These are phyloP conservation scores for Notothenia coriiceps DNA, from an alignment of 2,113 vertebrate genomes.

Conservation along the genomic window DNA sequence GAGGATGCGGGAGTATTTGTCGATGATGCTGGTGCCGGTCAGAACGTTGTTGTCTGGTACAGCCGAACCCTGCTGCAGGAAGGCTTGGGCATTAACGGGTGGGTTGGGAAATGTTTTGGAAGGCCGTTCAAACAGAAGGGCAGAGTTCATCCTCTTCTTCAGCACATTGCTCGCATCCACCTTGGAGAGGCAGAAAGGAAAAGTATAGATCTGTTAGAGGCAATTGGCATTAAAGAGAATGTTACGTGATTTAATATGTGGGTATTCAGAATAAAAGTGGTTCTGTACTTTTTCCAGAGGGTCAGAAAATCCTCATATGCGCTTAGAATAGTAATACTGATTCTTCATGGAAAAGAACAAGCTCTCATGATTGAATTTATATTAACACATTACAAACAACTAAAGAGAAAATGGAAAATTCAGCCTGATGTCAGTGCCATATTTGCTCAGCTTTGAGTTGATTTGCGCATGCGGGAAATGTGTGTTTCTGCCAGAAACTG, in stretches of 20 bases:
- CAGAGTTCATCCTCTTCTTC: slow-evolving; percentile 92
- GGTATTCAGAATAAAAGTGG: slow-evolving; percentile 40
- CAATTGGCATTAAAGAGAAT: slow-evolving; percentile 33
- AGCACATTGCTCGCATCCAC: slow-evolving; percentile 88
- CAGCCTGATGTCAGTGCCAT: not conserved
- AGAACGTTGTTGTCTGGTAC: slow-evolving; percentile 75
- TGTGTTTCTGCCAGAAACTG: slow-evolving; percentile 16
- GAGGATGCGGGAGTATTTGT: slow-evolving; percentile 96
- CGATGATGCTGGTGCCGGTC: slow-evolving; percentile 94
- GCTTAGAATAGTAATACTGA: not conserved
- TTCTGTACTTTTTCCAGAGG: slow-evolving; percentile 7
- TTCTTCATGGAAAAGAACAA: not conserved
- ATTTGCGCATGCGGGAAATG: slow-evolving; percentile 7
- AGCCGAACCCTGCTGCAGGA: slow-evolving; percentile 80
- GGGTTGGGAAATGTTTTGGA: slow-evolving; percentile 82
- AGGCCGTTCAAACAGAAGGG: slow-evolving; percentile 81
- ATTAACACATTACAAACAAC: not conserved
- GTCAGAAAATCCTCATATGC: slow-evolving; percentile 15
- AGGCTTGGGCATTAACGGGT: slow-evolving; percentile 78
- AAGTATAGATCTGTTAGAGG: not conserved
- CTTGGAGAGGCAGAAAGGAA: slow-evolving; percentile 62
- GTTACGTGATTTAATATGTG: slow-evolving; percentile 1
- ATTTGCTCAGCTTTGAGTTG: slow-evolving; percentile 23
- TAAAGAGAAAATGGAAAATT: not conserved
- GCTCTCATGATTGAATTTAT: not conserved